Evolutionary conservation across 2,113 vertebrate genomes (phyloP).

Genomic region (Xenus cinereus): DNA sequence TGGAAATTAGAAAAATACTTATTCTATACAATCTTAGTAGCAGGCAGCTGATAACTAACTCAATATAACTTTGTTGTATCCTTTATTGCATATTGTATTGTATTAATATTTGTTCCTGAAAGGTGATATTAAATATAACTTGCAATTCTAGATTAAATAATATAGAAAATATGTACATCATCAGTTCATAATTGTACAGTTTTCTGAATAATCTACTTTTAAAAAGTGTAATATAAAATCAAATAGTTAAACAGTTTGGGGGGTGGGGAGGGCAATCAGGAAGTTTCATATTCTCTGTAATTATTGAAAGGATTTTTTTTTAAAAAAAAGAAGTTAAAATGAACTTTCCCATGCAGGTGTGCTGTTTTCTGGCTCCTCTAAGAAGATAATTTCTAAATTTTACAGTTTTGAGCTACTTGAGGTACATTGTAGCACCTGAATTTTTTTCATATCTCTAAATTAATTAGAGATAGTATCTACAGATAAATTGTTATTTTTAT

Average conservation of each 20-base stretch:
- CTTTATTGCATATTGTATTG: neutral
- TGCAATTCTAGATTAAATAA: neutral
- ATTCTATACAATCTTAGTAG: neutral
- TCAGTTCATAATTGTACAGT: neutral
- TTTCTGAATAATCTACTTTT: neutral
- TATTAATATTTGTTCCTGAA: neutral
- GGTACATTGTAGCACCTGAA: conserved; percentile 49
- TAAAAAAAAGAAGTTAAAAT: conserved; percentile 18
- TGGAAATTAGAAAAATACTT: neutral
- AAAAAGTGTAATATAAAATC: neutral
- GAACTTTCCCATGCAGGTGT: conserved; percentile 48
- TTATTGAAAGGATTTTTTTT: neutral
- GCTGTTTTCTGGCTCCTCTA: conserved; percentile 56
- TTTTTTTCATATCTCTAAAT: conserved; percentile 14
- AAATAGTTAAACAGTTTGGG: neutral
- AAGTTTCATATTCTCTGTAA: neutral
- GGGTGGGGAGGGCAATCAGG: neutral
- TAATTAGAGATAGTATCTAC: neutral
- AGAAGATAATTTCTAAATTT: conserved; percentile 64
- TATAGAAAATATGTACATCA: neutral
- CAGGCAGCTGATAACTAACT: neutral
- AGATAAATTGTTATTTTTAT: neutral
- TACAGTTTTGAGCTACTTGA: conserved; percentile 58
- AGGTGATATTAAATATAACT: neutral
- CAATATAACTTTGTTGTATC: neutral